Base-by-base conservation (phyloP, 2,113 vertebrate species). In the Apaloderma vittatum region DNA sequence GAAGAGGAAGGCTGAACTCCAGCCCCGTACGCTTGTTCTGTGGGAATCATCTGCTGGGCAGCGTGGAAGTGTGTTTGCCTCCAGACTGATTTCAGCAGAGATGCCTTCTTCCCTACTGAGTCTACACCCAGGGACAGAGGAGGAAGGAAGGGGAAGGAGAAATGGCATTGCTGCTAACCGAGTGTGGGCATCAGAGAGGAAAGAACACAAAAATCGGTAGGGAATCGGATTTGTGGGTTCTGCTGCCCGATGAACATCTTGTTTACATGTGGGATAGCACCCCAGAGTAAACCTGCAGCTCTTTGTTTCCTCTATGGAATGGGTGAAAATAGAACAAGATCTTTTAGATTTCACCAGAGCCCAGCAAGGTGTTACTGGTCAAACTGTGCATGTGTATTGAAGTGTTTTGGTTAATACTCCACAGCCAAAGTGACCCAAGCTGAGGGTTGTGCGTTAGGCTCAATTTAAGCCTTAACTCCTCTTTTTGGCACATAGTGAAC, bases 21-120 rank as follows among this genome's bases (percentile, higher is more conserved):
- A 0, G 40, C 61, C 36, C 52, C 1, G 0, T 43, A 15, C 1
- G 0, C 48, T 49, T 54, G 32, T 34, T 73, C 36, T 26, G 12
- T 58, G 65, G 55, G 57, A 81, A 55, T 34, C 2, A 1, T 91
- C 77, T 91, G 46, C 55, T 77, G 30, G 71, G 23, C 40, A 40
- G 40, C 12, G 40, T 40, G 40, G 40, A 73, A 67, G 6, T 2
- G 14, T 48, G 24, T 59, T 84, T 81, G 20, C 9, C 17, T 46
- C 34, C 12, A 43, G 43, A 36, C 15, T 72, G 40, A 22, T 34
- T 78, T 51, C 48, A 48, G 37, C 48, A 43, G 55, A 73, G 23
- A 9, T 75, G 74, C 21, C 27, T 57, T 37, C 59, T 63, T 80
- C 73, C 75, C 40, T 88, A 58, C 59, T 32, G 46, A 52, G 67